Conservation (phyloP, 1,140 invertebrate genomes). For the Amphibalanus amphitrite region DNA sequence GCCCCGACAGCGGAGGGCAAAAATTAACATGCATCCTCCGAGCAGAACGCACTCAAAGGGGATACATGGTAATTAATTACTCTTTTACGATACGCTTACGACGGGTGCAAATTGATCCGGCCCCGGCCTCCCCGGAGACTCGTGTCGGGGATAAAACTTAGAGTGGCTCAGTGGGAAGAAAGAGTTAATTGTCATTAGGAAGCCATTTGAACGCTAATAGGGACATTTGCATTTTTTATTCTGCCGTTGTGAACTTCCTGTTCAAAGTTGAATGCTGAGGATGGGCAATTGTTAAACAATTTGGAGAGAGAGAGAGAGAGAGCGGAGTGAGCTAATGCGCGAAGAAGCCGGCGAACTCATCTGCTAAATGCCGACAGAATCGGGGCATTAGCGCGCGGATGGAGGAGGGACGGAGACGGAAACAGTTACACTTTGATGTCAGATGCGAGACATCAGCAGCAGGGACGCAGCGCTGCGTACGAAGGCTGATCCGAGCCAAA, state of each 20-base stretch:
- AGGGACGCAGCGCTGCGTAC: too few species aligned
- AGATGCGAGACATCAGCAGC: too few species aligned
- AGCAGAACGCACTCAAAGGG: background rate
- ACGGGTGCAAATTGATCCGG: background rate
- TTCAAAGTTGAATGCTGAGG: background rate
- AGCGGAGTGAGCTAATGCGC: background rate
- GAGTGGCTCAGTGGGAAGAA: background rate
- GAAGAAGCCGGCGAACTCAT: background rate
- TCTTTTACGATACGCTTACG: slow-evolving; percentile 1
- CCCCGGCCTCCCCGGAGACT: background rate
- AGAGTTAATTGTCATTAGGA: background rate
- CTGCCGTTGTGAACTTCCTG: background rate
- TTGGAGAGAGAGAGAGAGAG: too few species aligned
- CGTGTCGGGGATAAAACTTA: background rate
- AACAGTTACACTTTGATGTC: too few species aligned
- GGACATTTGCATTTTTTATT: slow-evolving; percentile 1
- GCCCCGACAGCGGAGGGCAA: background rate
- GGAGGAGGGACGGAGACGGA: too few species aligned
- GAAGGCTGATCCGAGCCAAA: too few species aligned
- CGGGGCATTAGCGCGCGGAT: too few species aligned
- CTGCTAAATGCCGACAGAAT: background rate
- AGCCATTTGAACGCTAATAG: background rate
- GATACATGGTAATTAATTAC: background rate
- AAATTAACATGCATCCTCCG: background rate
- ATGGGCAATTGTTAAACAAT: background rate